Evolutionary conservation across 2,797 vertebrate species (phyloP).

Genomic region (Leptoclinus maculatus): DNA sequence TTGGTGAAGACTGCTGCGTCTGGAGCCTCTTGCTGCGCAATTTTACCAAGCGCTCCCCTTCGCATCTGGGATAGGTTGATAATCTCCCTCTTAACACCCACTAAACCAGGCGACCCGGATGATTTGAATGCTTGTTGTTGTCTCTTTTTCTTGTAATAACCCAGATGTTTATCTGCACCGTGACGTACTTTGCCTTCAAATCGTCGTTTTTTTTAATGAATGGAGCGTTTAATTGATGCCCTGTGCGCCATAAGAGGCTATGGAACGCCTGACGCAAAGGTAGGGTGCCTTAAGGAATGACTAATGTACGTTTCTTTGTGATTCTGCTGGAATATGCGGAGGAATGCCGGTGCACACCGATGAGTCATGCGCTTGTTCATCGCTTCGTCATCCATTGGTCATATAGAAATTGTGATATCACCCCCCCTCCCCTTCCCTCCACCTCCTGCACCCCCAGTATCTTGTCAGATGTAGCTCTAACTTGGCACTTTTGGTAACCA

Average conservation of each 20-base stretch:
- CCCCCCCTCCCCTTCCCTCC: background rate
- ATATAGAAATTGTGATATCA: constrained; percentile 31
- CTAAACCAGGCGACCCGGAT: background rate
- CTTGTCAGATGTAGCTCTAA: constrained; percentile 4
- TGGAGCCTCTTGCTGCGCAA: constrained; percentile 66
- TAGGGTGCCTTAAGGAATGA: constrained; percentile 43
- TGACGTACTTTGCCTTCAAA: constrained; percentile 68
- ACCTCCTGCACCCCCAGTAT: background rate
- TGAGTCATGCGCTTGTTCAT: constrained; percentile 66
- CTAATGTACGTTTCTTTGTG: constrained; percentile 34
- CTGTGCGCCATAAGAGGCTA: constrained; percentile 48
- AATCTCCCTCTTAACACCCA: background rate
- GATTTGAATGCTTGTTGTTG: background rate
- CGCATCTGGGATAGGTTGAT: constrained; percentile 17
- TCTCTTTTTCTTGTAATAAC: background rate
- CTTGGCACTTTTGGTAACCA: background rate
- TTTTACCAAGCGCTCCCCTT: constrained; percentile 35
- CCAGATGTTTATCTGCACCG: constrained; percentile 36
- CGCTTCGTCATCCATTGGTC: constrained; percentile 67
- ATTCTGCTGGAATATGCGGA: constrained; percentile 60
- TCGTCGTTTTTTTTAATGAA: constrained; percentile 44
- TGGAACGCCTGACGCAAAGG: constrained; percentile 40
- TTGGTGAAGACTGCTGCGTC: constrained; percentile 57
- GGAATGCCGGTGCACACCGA: constrained; percentile 67
- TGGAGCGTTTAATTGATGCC: constrained; percentile 56